Conservation (phyloP, 2,888 invertebrate species). For the Drosophila infuscata region DNA sequence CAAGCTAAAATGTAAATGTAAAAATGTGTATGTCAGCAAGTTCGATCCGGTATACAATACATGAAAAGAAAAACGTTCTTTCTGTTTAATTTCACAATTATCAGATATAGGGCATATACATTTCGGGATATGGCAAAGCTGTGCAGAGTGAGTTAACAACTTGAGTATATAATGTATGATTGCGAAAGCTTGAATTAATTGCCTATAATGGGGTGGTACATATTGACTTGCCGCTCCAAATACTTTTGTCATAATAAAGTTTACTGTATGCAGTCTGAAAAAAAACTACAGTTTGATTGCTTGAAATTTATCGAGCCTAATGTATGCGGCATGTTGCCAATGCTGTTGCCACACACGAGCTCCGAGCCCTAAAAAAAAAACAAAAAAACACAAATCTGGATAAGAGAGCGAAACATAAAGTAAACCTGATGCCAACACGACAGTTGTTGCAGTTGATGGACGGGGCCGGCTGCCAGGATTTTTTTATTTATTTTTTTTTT, state of each 20-base stretch:
- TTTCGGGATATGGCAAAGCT: background rate
- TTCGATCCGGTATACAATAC: background rate
- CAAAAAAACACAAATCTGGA: constrained; percentile 38
- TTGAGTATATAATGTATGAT: background rate
- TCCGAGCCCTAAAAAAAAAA: constrained; percentile 8
- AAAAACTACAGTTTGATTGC: constrained; percentile 48
- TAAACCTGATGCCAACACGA: constrained; percentile 61
- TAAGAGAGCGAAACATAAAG: constrained; percentile 34
- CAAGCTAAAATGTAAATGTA: background rate
- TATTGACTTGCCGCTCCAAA: background rate
- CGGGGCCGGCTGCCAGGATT: constrained; percentile 59
- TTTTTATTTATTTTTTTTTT: constrained; percentile 29
- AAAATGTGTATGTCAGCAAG: background rate
- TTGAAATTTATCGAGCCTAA: constrained; percentile 53
- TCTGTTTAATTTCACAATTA: background rate
- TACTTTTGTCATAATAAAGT: constrained; percentile 21
- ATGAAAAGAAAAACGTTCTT: background rate
- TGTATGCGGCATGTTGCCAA: constrained; percentile 45
- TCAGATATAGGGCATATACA: too few relatives aligned
- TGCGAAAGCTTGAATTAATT: background rate
- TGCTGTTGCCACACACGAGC: constrained; percentile 62
- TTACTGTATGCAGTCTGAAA: constrained; percentile 37
- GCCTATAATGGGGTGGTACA: background rate
- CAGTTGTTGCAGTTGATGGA: constrained; percentile 58
- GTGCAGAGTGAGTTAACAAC: background rate